These are phyloP conservation scores for Halictus quadricinctus DNA, from an alignment of 2,888 invertebrate species.

Conservation along the genomic window DNA sequence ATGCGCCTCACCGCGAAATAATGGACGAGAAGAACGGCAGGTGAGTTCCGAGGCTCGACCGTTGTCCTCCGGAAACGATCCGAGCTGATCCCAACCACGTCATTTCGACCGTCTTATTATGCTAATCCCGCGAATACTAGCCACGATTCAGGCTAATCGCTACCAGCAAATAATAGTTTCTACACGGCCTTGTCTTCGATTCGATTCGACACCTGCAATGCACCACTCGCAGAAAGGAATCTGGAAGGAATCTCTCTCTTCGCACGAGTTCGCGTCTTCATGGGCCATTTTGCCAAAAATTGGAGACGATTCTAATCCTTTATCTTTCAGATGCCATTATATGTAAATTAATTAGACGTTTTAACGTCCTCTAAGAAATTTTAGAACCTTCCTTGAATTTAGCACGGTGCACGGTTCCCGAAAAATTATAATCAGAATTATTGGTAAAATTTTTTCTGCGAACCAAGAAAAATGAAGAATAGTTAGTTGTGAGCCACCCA, in stretches of 20 bases:
- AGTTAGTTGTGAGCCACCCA: not conserved
- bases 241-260: no score
- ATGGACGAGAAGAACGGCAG: conserved; percentile 48
- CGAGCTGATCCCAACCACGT: not conserved
- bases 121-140: not conserved
- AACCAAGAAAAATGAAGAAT: not conserved
- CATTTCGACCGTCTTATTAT: not conserved
- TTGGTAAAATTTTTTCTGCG: no score
- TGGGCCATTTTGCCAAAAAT: no score
- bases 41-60: conserved; percentile 27
- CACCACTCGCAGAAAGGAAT: not conserved
- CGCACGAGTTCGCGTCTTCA: no score
- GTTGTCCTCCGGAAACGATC: conserved; percentile 13
- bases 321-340: no score
- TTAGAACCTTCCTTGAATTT: no score
- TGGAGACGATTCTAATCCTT: no score
- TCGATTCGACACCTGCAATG: not conserved
- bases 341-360: no score
- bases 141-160: not conserved
- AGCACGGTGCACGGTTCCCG: no score
- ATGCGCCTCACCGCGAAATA: conserved; percentile 37
- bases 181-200: not conserved
- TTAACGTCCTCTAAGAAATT: no score
- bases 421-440: no score
- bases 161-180: not conserved